Evolutionary conservation across 2,113 vertebrate genomes (phyloP).

Genomic region (Balaeniceps rex): DNA sequence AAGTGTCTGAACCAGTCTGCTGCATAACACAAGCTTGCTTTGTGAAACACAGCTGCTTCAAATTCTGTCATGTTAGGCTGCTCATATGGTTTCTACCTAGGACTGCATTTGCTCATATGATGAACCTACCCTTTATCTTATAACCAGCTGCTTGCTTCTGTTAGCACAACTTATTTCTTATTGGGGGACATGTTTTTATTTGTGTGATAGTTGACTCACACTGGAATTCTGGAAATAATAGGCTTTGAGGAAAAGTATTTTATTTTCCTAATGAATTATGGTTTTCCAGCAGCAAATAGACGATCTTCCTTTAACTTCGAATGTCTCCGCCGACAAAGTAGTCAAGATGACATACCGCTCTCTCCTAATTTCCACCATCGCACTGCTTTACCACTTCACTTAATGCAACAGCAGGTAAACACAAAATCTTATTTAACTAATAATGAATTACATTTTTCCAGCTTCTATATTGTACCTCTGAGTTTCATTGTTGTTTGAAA

Average conservation of each 20-base stretch:
- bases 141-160: background rate
- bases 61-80: background rate
- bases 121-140: background rate
- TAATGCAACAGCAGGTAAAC: constrained; percentile 97
- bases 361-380: constrained; percentile 82
- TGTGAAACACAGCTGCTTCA: background rate
- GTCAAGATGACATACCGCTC: constrained; percentile 87
- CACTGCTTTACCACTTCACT: constrained; percentile 92
- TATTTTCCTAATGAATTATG: background rate
- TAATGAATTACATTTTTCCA: background rate
- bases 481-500: background rate
- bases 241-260: background rate
- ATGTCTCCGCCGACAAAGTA: constrained; percentile 95
- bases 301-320: constrained; percentile 98
- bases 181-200: background rate
- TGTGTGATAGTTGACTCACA: background rate
- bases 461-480: background rate
- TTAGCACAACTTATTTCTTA: background rate
- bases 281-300: constrained; percentile 79
- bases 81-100: background rate
- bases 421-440: background rate
- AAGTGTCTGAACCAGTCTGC: background rate
- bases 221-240: background rate
- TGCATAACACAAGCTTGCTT: background rate
- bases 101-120: background rate